Evolutionary conservation across 2,113 vertebrate genomes (phyloP).

Genomic region (Scophthalmus maximus): DNA sequence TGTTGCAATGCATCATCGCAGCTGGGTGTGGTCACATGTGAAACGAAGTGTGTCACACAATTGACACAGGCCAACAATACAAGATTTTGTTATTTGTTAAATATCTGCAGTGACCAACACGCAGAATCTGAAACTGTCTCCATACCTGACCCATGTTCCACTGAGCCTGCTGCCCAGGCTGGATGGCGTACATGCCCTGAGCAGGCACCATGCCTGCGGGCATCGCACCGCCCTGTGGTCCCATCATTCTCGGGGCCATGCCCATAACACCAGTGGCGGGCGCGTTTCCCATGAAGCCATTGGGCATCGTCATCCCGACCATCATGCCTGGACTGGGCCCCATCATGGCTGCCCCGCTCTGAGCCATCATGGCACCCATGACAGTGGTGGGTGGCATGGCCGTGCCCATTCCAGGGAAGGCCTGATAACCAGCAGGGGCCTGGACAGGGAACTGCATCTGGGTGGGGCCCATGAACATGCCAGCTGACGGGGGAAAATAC

Average conservation of each 20-base stretch:
- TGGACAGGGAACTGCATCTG: conserved; percentile 94
- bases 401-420: conserved; percentile 92
- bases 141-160: conserved; percentile 96
- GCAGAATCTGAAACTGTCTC: not conserved
- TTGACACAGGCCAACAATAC: not conserved
- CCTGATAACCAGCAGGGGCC: conserved; percentile 89
- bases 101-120: not conserved
- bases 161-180: conserved; percentile 88
- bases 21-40: conserved; percentile 27
- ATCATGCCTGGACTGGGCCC: conserved; percentile 92
- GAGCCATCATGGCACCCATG: conserved; percentile 93
- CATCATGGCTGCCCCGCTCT: conserved; percentile 89
- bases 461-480: conserved; percentile 94
- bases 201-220: conserved; percentile 86
- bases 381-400: conserved; percentile 92
- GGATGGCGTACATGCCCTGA: conserved; percentile 93
- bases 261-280: conserved; percentile 91
- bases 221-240: conserved; percentile 87
- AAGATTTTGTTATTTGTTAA: not conserved
- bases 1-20: not conserved
- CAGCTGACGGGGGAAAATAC: conserved; percentile 69
- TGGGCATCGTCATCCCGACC: conserved; percentile 95
- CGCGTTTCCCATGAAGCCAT: conserved; percentile 92
- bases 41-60: not conserved
- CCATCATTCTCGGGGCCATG: conserved; percentile 90